A percentile compares a stretch with the other conserved stretches of the same genome.
phyloP scores from a whole-genome alignment of 1,140 invertebrate genomes.

The Wasmannia auropunctata region DNA sequence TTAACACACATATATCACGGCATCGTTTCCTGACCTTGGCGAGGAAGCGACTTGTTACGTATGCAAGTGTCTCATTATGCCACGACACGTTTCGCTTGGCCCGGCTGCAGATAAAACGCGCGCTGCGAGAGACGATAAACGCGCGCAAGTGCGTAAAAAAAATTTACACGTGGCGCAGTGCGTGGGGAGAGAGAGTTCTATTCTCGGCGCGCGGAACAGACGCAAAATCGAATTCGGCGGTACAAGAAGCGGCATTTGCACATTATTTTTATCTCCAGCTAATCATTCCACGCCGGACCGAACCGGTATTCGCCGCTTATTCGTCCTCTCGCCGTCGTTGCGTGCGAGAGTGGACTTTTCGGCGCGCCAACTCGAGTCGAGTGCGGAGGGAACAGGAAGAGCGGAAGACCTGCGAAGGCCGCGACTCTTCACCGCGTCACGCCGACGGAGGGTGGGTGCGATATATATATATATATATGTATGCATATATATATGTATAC shows the following conservation, averaged over 20 bases:
- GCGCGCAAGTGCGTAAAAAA: constrained; percentile 1
- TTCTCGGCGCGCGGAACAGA: neutral
- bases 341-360: neutral
- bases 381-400: neutral
- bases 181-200: neutral
- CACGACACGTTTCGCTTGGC: neutral
- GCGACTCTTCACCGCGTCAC: neutral
- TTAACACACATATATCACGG: neutral
- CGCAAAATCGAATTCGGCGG: neutral
- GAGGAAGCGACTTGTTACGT: neutral
- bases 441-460: too few species aligned
- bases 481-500: too few species aligned
- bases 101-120: neutral
- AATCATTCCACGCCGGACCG: neutral
- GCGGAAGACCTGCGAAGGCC: neutral
- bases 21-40: neutral
- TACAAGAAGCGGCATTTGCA: neutral
- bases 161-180: neutral
- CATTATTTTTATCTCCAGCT: constrained; percentile 41
- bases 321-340: neutral
- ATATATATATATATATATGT: too few species aligned
- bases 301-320: neutral
- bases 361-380: neutral
- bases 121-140: constrained; percentile 3
- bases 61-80: neutral